Evolutionary conservation across 2,113 vertebrate genomes (phyloP), one percentile per base, ranked within the genome.

Genomic region (Gymnobelideus leadbeateri): DNA sequence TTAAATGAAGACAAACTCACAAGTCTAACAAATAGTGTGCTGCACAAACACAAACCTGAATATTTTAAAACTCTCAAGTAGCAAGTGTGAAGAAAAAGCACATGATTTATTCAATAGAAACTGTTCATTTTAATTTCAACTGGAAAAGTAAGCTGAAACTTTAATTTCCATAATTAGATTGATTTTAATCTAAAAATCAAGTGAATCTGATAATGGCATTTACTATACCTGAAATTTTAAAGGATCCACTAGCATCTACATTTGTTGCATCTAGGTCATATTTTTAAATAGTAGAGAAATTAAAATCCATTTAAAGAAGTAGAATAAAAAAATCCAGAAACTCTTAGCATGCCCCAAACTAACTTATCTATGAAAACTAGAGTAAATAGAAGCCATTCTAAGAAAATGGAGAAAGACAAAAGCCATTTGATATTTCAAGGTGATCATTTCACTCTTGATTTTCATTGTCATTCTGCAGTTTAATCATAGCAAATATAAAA

Each of bases 291-390:
- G 91, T 94, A 46, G 1, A 91, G 9, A 93, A 96, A 96, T 89
- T 93, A 96, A 91, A 25, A 92, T 19, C 91, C 89, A 96, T 93
- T 97, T 97, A 96, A 54, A 95, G 94, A 31, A 94, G 8, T 43
- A 94, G 31, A 91, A 49, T 25, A 51, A 89, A 92, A 92, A 95
- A 97, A 51, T 97, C 26, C 84, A 92, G 47, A 94, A 94, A 53
- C 11, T 84, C 16, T 43, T 84, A 84, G 16, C n/a, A 84, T 43
- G n/a, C 2, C n/a, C 68, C 37, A 84, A 84, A n/a, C 16, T 84
- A 84, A 28, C 31, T 14, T 37, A 37, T 2, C 12, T 28, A 68
- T 68, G 3, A 68, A 68, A 68, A 68, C 31, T 68, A 14, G 28
- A 31, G 37, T 68, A 68, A 31, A 31, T 37, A 61, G 11, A 68